Conservation (phyloP, 2,888 invertebrate species). For the Agrotis clavis region DNA sequence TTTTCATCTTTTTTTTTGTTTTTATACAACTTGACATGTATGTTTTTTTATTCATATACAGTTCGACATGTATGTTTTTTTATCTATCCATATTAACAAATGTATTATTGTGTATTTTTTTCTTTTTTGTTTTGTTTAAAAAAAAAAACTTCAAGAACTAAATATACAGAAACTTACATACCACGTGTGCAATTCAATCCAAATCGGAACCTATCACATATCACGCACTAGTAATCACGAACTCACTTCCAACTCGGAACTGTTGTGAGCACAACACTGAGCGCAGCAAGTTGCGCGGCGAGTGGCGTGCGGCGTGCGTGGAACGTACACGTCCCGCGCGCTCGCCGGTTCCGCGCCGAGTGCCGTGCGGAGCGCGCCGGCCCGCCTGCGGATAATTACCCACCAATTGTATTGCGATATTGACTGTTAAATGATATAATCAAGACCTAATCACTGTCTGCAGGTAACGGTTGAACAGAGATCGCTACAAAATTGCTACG, state of each 20-base stretch:
- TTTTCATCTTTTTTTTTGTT: too few relatives aligned
- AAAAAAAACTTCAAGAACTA: not conserved
- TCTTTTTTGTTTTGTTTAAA: not conserved
- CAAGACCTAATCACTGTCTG: slow-evolving; percentile 22
- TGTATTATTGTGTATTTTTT: too few relatives aligned
- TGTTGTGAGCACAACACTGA: slow-evolving; percentile 7
- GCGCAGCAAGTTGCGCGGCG: slow-evolving; percentile 25
- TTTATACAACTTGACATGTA: too few relatives aligned
- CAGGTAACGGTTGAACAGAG: slow-evolving; percentile 17
- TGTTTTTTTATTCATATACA: too few relatives aligned
- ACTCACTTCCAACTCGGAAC: not conserved
- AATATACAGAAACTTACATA: slow-evolving; percentile 21
- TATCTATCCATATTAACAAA: too few relatives aligned
- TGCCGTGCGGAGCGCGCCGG: slow-evolving; percentile 6
- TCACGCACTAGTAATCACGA: slow-evolving; percentile 16
- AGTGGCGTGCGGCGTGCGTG: not conserved
- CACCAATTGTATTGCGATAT: slow-evolving; percentile 35
- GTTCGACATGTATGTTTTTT: too few relatives aligned
- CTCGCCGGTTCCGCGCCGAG: slow-evolving; percentile 15
- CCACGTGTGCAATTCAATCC: slow-evolving; percentile 30
- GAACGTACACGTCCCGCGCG: slow-evolving; percentile 1
- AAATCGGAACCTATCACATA: slow-evolving; percentile 22
- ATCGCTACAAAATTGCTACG: slow-evolving; percentile 2
- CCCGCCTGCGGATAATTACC: slow-evolving; percentile 20
- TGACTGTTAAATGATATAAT: slow-evolving; percentile 40